Base-by-base conservation (phyloP, 1,140 invertebrate genomes). In the Listronotus oregonensis region DNA sequence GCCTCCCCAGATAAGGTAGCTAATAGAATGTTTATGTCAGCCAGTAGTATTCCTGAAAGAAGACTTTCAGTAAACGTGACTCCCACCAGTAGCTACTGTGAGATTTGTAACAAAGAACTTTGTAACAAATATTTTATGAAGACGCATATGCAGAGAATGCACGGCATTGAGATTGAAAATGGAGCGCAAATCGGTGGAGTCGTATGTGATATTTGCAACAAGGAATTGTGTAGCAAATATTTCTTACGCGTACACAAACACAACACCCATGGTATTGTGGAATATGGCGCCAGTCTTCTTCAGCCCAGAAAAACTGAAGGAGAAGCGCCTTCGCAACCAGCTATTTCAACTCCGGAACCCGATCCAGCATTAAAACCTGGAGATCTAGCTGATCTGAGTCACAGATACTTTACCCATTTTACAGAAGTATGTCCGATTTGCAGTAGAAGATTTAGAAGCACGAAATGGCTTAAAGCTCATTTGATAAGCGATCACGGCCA, bases 61-160 rank as follows among this genome's bases (percentile, higher is more conserved):
- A 49, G 77, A 32, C 62, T 73, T 18, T 75, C 75, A 9, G 72
- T 75, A 60, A 76, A 71, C 50, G 40, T 88, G 47, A 85, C 88
- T 11, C 89, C 84, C 0, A 89, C 87, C 0, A 92, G 89, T 47
- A 95, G 95, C 74, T 98, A 96, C 75, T 99, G 98, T 80, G 96
- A 98, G 78, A 97, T 99, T 63, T 99, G 98, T 81, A 98, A 99
- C 81, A 99, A 99, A 82, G 96, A 99, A 80, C 80, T 98, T 34
- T 99, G 97, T 82, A 99, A 99, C 82, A 99, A 99, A 80, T 99
- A 99, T 76, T 99, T 99, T 78, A 95, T 99, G 90, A 96, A 98
- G 78, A 99, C 96, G 0, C 97, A 99, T 82, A 99, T 99, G 94
- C 90, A 98, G 72, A 91, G 98, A 78, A 98, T 99, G 92, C 97